Conservation (phyloP, 30 jellyfish, hydroid and myxozoan genomes). For the Chironex yamaguchii region DNA sequence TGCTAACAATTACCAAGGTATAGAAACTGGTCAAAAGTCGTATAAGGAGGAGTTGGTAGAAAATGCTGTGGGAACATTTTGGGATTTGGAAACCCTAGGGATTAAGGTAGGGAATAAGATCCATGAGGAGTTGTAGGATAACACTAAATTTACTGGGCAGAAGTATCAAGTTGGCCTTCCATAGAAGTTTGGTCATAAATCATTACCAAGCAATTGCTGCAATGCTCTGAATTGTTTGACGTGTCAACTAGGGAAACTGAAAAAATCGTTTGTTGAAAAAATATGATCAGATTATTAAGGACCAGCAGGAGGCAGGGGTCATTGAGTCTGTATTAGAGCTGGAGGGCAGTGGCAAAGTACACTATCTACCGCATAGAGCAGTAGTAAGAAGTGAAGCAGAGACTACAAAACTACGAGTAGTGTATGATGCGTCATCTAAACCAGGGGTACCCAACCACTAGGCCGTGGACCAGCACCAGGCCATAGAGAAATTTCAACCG, state of each 20-base stretch:
- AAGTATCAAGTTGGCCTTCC: conserved; percentile 26
- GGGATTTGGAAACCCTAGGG: conserved; percentile 55
- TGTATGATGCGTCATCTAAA: conserved; percentile 30
- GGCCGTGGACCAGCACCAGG: no score
- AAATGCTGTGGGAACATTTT: background rate
- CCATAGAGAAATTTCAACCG: no score
- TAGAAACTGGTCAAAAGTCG: no score
- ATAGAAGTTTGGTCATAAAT: conserved; percentile 15
- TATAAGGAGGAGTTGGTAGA: conserved; percentile 22
- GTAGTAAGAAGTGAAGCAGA: conserved; percentile 37
- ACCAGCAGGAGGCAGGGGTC: conserved; percentile 31
- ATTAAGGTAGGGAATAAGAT: conserved; percentile 6
- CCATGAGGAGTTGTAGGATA: conserved; percentile 16
- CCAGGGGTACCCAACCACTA: no score
- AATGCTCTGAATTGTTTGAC: background rate
- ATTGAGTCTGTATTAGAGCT: conserved; percentile 21
- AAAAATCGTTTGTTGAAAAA: conserved; percentile 3
- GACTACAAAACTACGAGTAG: conserved; percentile 50
- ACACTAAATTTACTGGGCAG: conserved; percentile 6
- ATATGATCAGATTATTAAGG: conserved; percentile 26
- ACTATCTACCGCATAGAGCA: conserved; percentile 45
- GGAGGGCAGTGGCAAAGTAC: conserved; percentile 2
- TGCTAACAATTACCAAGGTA: no score
- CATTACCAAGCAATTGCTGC: background rate
- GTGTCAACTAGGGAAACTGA: conserved; percentile 5